Conservation (phyloP, 2,113 vertebrate species). For the Stegostoma tigrinum region DNA sequence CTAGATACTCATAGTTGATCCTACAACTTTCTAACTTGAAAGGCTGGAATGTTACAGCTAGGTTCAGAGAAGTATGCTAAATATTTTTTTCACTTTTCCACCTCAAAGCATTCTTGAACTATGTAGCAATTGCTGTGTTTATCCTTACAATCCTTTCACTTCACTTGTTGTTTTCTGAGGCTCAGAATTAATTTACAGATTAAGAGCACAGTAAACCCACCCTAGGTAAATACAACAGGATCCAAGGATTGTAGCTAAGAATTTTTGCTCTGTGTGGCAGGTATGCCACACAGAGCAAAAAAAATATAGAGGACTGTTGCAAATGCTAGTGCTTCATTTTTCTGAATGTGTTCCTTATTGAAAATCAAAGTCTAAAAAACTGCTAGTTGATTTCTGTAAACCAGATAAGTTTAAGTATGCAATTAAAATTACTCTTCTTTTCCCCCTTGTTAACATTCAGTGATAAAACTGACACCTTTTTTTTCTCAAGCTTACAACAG, state of each 20-base stretch:
- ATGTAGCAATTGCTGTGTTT: not conserved
- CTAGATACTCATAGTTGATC: not conserved
- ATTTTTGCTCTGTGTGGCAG: not conserved
- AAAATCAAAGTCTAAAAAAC: not conserved
- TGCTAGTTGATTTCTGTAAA: not conserved
- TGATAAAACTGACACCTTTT: not conserved
- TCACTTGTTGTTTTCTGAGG: not conserved
- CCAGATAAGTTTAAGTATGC: not conserved
- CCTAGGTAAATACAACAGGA: not conserved
- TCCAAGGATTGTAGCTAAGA: not conserved
- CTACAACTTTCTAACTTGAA: not conserved
- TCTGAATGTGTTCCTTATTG: not conserved
- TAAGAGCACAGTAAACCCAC: not conserved
- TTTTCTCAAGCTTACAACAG: not conserved
- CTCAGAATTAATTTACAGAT: not conserved
- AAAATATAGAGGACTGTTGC: no score
- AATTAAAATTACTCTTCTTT: not conserved
- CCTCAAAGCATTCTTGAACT: not conserved
- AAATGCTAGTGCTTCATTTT: not conserved
- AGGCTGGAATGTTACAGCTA: no score
- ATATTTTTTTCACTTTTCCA: not conserved
- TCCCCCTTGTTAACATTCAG: not conserved
- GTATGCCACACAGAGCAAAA: no score
- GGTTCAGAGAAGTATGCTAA: not conserved
- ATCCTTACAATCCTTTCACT: not conserved